Conservation (phyloP, 2,888 invertebrate species). For the Rhaphigaster nebulosa region DNA sequence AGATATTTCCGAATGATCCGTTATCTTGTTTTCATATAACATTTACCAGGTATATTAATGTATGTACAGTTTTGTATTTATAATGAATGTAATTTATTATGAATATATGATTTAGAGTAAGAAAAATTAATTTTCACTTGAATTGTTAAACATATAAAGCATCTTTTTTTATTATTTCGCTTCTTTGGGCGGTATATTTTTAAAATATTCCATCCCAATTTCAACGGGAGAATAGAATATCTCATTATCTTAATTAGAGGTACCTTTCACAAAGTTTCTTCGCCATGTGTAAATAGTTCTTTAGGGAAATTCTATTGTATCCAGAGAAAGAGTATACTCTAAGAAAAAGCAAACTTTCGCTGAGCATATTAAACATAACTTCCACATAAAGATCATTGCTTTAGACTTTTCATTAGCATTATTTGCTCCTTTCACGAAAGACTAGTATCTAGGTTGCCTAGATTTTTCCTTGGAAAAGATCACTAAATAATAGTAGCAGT, state of each 20-base stretch:
- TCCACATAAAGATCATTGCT: neutral
- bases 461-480: neutral
- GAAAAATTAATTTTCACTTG: neutral
- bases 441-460: neutral
- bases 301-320: neutral
- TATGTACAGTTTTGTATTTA: too few relatives aligned
- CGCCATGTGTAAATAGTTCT: neutral
- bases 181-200: neutral
- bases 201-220: neutral
- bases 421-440: neutral
- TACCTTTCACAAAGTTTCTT: constrained; percentile 6
- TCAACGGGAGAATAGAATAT: neutral
- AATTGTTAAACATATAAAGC: neutral
- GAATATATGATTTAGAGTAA: too few relatives aligned
- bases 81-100: too few relatives aligned
- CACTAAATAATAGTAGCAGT: too few relatives aligned
- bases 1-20: too few relatives aligned
- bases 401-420: neutral
- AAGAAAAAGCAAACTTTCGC: neutral
- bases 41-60: too few relatives aligned
- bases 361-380: neutral
- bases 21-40: too few relatives aligned
- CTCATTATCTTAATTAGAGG: neutral
- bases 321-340: neutral
- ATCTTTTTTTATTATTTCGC: neutral